Conservation (phyloP, 2,888 invertebrate species). For the Escarpia spicata region DNA sequence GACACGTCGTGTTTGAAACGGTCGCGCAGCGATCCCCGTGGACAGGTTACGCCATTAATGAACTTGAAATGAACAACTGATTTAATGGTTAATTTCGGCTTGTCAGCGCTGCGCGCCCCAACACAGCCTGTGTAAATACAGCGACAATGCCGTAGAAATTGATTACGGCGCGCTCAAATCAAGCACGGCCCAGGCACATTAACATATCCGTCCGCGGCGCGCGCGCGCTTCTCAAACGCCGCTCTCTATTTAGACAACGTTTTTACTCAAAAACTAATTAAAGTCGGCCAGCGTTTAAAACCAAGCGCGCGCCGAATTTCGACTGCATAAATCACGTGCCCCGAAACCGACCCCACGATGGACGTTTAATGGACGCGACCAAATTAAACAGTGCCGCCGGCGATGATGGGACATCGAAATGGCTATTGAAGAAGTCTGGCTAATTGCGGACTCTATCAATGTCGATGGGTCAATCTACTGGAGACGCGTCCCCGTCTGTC, state of each 20-base stretch:
- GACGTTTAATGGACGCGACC: conserved; percentile 13
- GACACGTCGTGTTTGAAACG: conserved; percentile 6
- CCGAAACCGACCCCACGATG: neutral
- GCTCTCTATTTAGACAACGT: neutral
- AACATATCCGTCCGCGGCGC: neutral
- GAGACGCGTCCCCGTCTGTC: neutral
- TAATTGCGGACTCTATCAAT: conserved; percentile 16
- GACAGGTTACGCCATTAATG: conserved; percentile 11
- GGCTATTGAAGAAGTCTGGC: neutral
- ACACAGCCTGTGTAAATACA: conserved; percentile 7
- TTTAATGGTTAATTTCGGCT: conserved; percentile 16
- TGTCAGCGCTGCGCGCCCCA: neutral
- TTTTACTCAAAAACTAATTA: conserved; percentile 13
- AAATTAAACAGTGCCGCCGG: neutral
- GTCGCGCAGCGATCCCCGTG: neutral
- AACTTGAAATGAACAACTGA: conserved; percentile 13
- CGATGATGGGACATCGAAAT: conserved; percentile 7
- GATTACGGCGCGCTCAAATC: conserved; percentile 9
- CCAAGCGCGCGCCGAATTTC: conserved; percentile 3
- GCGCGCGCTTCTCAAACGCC: neutral
- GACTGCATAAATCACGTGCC: neutral
- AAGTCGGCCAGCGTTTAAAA: neutral
- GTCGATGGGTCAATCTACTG: conserved; percentile 6
- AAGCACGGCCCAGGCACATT: neutral
- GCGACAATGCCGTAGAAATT: conserved; percentile 13